These are phyloP conservation scores for Hydraecia micacea DNA, from an alignment of 2,888 invertebrate genomes.

Conservation along the genomic window DNA sequence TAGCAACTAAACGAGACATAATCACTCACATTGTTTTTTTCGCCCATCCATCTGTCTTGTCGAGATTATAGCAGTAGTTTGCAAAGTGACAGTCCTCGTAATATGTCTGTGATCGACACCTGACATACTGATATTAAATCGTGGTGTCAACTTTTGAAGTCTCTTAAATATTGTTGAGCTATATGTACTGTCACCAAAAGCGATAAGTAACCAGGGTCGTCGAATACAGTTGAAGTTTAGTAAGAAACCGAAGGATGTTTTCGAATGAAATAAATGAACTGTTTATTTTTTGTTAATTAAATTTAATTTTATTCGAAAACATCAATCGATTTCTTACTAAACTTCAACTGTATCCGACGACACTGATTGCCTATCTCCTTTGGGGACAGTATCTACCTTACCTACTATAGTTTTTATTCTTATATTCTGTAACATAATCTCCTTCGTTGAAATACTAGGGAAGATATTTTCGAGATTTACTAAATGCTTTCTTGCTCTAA, in stretches of 20 bases:
- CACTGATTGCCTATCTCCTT: too few species aligned
- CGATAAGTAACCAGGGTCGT: not conserved
- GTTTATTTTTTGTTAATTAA: not conserved
- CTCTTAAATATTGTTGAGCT: not conserved
- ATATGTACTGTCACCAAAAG: not conserved
- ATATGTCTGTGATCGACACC: slow-evolving; percentile 36
- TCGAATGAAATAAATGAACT: not conserved
- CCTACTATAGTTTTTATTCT: not conserved
- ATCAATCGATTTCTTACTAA: too few species aligned
- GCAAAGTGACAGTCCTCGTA: slow-evolving; percentile 38
- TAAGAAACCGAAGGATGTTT: not conserved
- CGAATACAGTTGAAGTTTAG: not conserved
- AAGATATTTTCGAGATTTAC: not conserved
- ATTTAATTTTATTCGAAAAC: too few species aligned
- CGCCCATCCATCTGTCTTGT: slow-evolving; percentile 21
- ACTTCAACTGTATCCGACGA: too few species aligned
- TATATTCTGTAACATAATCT: not conserved
- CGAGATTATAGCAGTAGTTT: slow-evolving; percentile 16
- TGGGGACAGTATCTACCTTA: not conserved
- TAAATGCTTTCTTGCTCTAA: not conserved
- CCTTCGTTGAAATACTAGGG: not conserved
- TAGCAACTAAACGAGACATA: not conserved
- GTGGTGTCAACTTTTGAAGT: slow-evolving; percentile 10
- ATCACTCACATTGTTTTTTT: slow-evolving; percentile 25
- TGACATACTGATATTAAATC: slow-evolving; percentile 40